Base-by-base conservation (phyloP, 2,113 vertebrate species). In the Ciconia boyciana region DNA sequence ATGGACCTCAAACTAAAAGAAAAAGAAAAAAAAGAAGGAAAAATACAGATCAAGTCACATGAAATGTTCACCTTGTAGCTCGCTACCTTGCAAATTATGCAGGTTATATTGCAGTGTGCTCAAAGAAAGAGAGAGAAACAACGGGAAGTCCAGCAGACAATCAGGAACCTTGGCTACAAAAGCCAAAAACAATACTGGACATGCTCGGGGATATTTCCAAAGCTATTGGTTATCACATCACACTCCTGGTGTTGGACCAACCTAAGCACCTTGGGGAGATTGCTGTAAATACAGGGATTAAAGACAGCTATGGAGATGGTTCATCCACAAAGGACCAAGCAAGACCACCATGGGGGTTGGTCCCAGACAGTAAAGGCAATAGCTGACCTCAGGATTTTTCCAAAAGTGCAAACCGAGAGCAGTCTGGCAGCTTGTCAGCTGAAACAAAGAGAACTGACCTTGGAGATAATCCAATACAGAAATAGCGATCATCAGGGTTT, bases 151-250 rank as follows among this genome's bases (percentile, higher is more conserved):
- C 31, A 87, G 14, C 26, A 83, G 31, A 48, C 17, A 76, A 15
- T 10, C 54, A 57, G 69, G 44, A 83, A 31, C 24, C 6, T 5
- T 77, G 75, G 21, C 25, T 54, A 6, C 34, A 29, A 36, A 6
- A 90, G 19, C n/a, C 4, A 41, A 57, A 91, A 79, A 0, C 19
- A 83, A 18, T 25, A 18, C 0, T 9, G 5, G 5, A 44, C 0
- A 0, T 54, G 21, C 13, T 36, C 61, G 41, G 19, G 11, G 22
- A 34, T 75, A 39, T 60, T 92, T 76, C 54, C 62, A 46, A 88
- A 86, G 24, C 8, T 52, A 15, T 20, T 36, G 18, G 7, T 61
- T 77, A 26, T 32, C 19, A 43, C 11, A 78, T n/a, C 25, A 51
- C 26, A 9, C 2, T 75, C 60, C 34, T 51, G 13, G 7, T 51